A percentile compares a stretch with the other conserved stretches of the same genome.
These are phyloP conservation scores for Lepidochrysops patricia DNA, from an alignment of 2,888 invertebrate genomes.

Conservation along the genomic window DNA sequence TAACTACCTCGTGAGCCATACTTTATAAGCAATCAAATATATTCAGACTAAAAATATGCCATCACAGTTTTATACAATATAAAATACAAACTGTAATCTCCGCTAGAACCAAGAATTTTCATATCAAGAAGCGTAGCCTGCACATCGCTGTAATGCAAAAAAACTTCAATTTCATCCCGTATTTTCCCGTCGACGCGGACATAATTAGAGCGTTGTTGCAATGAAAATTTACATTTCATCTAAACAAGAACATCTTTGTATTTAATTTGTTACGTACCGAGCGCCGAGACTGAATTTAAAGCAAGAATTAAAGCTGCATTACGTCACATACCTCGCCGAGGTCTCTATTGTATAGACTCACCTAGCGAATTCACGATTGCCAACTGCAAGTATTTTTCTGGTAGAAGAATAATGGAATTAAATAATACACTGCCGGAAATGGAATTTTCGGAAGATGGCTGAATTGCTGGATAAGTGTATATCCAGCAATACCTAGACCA, in stretches of 20 bases:
- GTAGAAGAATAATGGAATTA: no score
- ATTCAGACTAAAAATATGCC: not conserved
- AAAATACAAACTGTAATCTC: not conserved
- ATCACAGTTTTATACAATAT: not conserved
- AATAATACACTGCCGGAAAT: no score
- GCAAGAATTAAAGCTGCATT: slow-evolving; percentile 7
- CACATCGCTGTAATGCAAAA: not conserved
- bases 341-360: not conserved
- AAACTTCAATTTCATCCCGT: not conserved
- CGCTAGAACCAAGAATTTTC: not conserved
- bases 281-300: slow-evolving; percentile 14
- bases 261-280: slow-evolving; percentile 19
- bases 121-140: not conserved
- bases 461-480: no score
- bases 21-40: no score
- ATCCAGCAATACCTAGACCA: no score
- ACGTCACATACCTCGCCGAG: not conserved
- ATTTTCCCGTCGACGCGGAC: not conserved
- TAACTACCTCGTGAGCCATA: no score
- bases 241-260: slow-evolving; percentile 17
- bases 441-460: no score
- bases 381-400: not conserved
- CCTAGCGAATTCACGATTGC: not conserved
- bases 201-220: slow-evolving; percentile 10
- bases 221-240: slow-evolving; percentile 20